Base-by-base conservation (phyloP, 92 coral and sea anemone species). In the Siderastrea siderea region DNA sequence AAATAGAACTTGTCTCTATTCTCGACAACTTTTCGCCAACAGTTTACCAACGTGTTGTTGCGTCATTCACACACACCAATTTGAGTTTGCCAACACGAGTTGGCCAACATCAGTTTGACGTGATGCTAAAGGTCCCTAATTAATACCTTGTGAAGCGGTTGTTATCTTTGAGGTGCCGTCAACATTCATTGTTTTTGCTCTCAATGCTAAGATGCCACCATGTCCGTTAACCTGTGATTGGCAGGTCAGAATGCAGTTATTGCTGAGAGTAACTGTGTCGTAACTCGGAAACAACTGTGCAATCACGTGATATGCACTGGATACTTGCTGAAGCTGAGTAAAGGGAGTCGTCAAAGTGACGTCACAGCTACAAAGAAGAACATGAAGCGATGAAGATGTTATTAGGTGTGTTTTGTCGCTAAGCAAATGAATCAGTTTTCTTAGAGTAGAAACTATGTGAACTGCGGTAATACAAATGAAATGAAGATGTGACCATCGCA, bases 181-280 rank as follows among this genome's bases (percentile, higher is more conserved):
- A 47, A 93, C 77, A n/a, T 38, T 44, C 64, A 93, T 51, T n/a
- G 16, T 77, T n/a, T 76, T 79, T 3, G 94, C 86, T 80, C 87
- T 76, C 10, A 93, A 60, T 1, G 96, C 96, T 49, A 93, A 61
- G 1, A 93, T 80, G 3, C 94, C 94, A 9, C 96, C 93, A 16
- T 86, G 77, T 8, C 82, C 85, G n/a, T 69, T 61, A 26, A n/a
- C n/a, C 6, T 76, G 86, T 13, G 71, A 51, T 49, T 46, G 88
- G 46, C 94, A 90, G 10, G 84, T 87, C 45, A 93, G 6, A 6
- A 54, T 74, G 60, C 94, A 91, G 38, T 63, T 60, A 19, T 91
- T 83, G 65, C 77, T 88, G 75, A 93, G 74, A 47, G 91, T 84
- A 8, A 93, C 89, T 3, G 73, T 74, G 7, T 70, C 76, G 64